These are phyloP conservation scores for Syrrhaptes paradoxus DNA, from an alignment of 2,113 vertebrate species.

Conservation along the genomic window DNA sequence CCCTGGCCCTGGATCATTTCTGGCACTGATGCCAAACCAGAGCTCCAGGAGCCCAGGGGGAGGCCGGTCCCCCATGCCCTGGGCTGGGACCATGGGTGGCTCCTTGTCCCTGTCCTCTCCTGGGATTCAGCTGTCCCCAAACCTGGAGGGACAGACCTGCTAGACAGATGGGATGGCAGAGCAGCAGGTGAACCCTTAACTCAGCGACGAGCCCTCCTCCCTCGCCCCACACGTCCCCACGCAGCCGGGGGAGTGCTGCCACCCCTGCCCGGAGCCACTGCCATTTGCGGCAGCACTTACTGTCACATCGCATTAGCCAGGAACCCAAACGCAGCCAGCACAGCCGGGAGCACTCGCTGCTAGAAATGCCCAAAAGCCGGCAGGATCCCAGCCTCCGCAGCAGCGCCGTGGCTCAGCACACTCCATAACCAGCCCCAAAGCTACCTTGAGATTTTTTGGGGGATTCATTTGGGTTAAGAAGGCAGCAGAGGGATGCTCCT, in stretches of 20 bases:
- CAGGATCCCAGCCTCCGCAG: neutral
- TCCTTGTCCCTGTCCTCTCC: neutral
- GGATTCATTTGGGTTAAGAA: neutral
- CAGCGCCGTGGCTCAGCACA: fast-evolving
- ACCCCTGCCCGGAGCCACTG: neutral
- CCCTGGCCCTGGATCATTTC: neutral
- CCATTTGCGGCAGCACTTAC: neutral
- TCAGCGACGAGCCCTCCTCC: neutral
- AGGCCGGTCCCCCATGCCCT: neutral
- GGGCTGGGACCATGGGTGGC: neutral
- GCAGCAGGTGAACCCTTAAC: neutral
- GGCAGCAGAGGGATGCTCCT: neutral
- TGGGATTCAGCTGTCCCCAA: fast-evolving
- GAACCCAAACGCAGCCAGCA: fast-evolving
- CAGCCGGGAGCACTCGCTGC: neutral
- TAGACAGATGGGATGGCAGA: neutral
- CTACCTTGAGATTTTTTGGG: neutral
- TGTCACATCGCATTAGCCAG: constrained; percentile 11
- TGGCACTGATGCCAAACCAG: neutral
- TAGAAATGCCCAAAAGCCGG: neutral
- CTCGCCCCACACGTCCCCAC: fast-evolving
- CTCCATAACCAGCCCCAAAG: fast-evolving
- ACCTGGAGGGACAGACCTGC: neutral
- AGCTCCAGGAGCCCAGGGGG: neutral
- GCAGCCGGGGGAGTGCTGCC: fast-evolving